Percentiles rank a stretch among this genome's conserved stretches.
These are phyloP conservation scores for Aspidoscelis tigris DNA, from an alignment of 2,113 vertebrate genomes.

Conservation along the genomic window DNA sequence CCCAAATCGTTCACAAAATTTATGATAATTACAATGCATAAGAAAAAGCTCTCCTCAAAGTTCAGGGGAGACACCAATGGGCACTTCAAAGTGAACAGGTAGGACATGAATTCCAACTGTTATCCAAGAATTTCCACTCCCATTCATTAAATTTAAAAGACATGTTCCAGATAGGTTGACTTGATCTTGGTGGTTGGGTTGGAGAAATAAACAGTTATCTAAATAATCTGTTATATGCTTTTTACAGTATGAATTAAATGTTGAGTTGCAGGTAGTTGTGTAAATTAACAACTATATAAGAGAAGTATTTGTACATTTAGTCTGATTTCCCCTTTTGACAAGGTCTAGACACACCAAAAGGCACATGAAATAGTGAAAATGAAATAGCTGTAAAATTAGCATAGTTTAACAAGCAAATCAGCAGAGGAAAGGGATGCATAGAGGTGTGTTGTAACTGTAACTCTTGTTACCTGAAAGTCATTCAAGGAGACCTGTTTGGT, in stretches of 20 bases:
- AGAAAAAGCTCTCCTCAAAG: too few relatives aligned
- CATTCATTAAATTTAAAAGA: too few relatives aligned
- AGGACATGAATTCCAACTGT: too few relatives aligned
- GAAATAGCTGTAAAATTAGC: not conserved
- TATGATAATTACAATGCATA: too few relatives aligned
- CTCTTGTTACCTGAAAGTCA: too few relatives aligned
- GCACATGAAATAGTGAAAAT: not conserved
- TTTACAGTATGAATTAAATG: not conserved
- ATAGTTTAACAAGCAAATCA: not conserved
- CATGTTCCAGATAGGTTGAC: too few relatives aligned
- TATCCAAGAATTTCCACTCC: too few relatives aligned
- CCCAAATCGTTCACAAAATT: too few relatives aligned
- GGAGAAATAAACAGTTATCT: not conserved
- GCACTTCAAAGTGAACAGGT: too few relatives aligned
- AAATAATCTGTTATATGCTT: not conserved
- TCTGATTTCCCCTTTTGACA: not conserved
- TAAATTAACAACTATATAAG: not conserved
- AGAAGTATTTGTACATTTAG: conserved; percentile 35
- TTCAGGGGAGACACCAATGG: too few relatives aligned
- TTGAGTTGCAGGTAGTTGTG: not conserved
- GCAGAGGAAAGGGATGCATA: not conserved
- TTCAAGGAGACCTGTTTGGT: too few relatives aligned
- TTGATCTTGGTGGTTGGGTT: too few relatives aligned
- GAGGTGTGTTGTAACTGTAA: not conserved
- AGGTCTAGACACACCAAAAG: not conserved